Percentiles rank a stretch among this genome's conserved stretches.
phyloP scores from a whole-genome alignment of 2,888 invertebrate genomes.

The Pyrgus malvae region DNA sequence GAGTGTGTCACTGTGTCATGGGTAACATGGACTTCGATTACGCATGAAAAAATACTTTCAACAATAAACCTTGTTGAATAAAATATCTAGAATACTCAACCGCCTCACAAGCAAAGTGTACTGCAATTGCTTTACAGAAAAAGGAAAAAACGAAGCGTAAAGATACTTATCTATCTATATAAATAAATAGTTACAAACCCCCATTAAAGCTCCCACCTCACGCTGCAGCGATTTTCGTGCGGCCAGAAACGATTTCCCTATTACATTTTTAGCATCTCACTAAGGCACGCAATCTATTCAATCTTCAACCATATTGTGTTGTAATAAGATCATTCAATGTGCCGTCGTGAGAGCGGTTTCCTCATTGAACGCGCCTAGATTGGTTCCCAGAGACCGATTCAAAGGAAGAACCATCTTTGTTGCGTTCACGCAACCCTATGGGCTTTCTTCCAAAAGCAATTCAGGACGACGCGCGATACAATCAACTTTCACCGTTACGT shows the following conservation, averaged over 20 bases:
- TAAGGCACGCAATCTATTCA: constrained; percentile 1
- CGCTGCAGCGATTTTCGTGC: constrained; percentile 70
- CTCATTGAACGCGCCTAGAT: constrained; percentile 64
- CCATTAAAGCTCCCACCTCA: constrained; percentile 63
- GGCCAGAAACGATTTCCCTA: constrained; percentile 53
- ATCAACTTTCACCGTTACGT: neutral
- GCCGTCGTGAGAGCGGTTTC: constrained; percentile 53
- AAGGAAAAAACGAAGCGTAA: constrained; percentile 23
- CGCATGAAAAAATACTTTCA: no score
- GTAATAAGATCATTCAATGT: neutral
- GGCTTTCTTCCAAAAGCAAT: constrained; percentile 29
- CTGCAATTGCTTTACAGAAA: no score
- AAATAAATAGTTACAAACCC: constrained; percentile 49
- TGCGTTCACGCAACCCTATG: constrained; percentile 54
- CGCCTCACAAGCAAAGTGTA: no score
- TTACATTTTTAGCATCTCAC: constrained; percentile 40
- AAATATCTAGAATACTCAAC: no score
- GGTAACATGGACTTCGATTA: no score
- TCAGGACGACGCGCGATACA: neutral
- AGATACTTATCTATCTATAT: constrained; percentile 27
- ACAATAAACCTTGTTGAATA: no score
- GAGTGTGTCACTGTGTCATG: no score
- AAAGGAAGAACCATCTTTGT: constrained; percentile 48
- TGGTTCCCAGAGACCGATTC: constrained; percentile 63
- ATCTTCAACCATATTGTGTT: constrained; percentile 6